phyloP scores from a whole-genome alignment of 2,113 vertebrate species.

The Hystrix cristata region DNA sequence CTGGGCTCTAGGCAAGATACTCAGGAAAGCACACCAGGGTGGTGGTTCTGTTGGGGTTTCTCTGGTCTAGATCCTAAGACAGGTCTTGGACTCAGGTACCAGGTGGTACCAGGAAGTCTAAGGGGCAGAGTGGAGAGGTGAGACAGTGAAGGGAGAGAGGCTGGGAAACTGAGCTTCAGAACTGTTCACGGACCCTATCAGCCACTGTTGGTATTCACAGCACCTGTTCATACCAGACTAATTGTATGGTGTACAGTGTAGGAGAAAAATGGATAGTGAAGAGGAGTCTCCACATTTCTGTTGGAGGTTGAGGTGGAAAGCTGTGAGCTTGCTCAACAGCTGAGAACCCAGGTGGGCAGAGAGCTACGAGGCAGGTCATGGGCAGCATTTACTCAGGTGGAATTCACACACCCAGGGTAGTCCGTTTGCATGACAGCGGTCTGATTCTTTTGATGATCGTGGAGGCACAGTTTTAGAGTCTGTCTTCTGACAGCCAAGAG shows the following conservation, averaged over 20 bases:
- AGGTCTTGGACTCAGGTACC: not conserved
- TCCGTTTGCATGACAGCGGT: fast-evolving
- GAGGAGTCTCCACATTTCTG: not conserved
- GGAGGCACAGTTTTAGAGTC: not conserved
- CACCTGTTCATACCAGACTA: not conserved
- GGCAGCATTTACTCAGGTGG: fast-evolving
- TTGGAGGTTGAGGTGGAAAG: not conserved
- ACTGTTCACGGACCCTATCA: not conserved
- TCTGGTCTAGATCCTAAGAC: not conserved
- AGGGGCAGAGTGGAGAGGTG: not conserved
- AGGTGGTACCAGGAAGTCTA: not conserved
- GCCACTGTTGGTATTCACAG: not conserved
- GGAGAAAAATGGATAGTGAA: not conserved
- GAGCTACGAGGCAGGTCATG: fast-evolving
- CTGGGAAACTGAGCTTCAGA: too few relatives aligned
- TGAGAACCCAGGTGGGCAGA: not conserved
- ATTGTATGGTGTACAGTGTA: not conserved
- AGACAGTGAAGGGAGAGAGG: not conserved
- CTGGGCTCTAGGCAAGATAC: not conserved
- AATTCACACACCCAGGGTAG: too few relatives aligned
- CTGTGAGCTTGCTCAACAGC: not conserved
- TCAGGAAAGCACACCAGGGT: not conserved
- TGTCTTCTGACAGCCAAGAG: not conserved
- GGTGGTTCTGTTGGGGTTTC: not conserved
- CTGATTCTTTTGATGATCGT: not conserved